Conservation (phyloP, 2,888 invertebrate genomes). For the Timema podura region DNA sequence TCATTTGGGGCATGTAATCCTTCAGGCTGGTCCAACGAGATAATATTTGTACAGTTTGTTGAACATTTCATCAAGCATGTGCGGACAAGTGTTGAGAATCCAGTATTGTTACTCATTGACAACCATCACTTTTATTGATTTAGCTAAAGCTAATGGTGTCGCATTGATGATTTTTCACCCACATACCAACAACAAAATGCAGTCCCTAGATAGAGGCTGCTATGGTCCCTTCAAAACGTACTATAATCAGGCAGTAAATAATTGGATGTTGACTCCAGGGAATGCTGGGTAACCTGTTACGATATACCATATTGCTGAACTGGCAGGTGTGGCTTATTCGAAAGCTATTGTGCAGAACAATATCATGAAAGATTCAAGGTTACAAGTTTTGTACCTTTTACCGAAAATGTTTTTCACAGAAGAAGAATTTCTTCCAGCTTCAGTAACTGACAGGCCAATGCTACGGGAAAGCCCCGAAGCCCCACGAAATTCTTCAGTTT, state of each 20-base stretch:
- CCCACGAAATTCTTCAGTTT: not conserved
- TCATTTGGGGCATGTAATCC: constrained; percentile 8
- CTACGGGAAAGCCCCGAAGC: not conserved
- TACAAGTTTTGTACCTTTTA: not conserved
- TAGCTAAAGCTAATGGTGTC: not conserved
- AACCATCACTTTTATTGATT: constrained; percentile 15
- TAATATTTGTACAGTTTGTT: constrained; percentile 5
- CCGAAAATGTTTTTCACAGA: not conserved
- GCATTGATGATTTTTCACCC: constrained; percentile 11
- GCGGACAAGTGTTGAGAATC: constrained; percentile 6
- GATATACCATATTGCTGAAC: not conserved
- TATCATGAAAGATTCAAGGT: not conserved
- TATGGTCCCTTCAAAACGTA: constrained; percentile 8
- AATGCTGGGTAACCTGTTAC: not conserved
- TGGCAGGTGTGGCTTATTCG: constrained; percentile 6
- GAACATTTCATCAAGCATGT: constrained; percentile 14
- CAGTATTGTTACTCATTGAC: constrained; percentile 1
- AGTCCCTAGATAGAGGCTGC: constrained; percentile 5
- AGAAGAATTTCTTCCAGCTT: constrained; percentile 1
- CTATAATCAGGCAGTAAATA: constrained; percentile 15
- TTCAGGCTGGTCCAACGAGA: constrained; percentile 2
- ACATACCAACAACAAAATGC: constrained; percentile 5
- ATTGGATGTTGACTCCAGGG: constrained; percentile 13
- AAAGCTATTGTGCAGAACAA: not conserved
- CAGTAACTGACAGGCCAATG: not conserved